Evolutionary conservation across 2,888 invertebrate genomes (phyloP).

Genomic region (Caenorhabditis zanzibari): DNA sequence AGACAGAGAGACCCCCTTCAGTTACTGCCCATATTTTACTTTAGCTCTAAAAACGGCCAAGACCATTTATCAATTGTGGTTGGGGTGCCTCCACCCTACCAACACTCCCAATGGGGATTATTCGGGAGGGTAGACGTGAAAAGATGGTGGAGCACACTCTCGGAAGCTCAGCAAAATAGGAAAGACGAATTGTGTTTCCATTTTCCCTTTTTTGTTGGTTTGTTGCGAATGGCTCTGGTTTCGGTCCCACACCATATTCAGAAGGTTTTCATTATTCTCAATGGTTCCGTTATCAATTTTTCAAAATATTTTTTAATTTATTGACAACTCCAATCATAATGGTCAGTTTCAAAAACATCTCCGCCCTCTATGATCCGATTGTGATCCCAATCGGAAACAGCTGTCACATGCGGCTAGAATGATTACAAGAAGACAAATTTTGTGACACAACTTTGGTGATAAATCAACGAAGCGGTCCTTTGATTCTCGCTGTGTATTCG

Average conservation of each 20-base stretch:
- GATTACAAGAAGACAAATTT: slow-evolving; percentile 49
- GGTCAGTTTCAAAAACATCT: slow-evolving; percentile 7
- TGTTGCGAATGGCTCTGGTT: slow-evolving; percentile 15
- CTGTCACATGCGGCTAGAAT: slow-evolving; percentile 47
- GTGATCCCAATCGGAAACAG: slow-evolving; percentile 31
- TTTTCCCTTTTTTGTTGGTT: slow-evolving; percentile 10
- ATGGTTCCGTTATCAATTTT: no score
- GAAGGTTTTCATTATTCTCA: no score
- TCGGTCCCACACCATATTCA: no score
- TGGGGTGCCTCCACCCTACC: slow-evolving; percentile 44
- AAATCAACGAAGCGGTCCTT: slow-evolving; percentile 46
- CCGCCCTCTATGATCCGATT: neutral
- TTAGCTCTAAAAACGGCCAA: slow-evolving; percentile 55
- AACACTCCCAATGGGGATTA: slow-evolving; percentile 68
- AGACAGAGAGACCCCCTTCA: slow-evolving; percentile 22
- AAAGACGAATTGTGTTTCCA: slow-evolving; percentile 23
- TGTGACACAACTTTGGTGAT: slow-evolving; percentile 43
- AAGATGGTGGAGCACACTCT: slow-evolving; percentile 41
- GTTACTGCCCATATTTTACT: slow-evolving; percentile 62
- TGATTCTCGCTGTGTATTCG: slow-evolving; percentile 20
- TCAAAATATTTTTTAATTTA: no score
- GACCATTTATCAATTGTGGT: slow-evolving; percentile 69
- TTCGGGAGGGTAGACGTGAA: slow-evolving; percentile 45
- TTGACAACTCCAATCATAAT: no score
- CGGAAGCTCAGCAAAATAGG: slow-evolving; percentile 14